A percentile compares a stretch with the other conserved stretches of the same genome.
These are phyloP conservation scores for Xanthostigma xanthostigma DNA, from an alignment of 2,888 invertebrate genomes.

Conservation along the genomic window DNA sequence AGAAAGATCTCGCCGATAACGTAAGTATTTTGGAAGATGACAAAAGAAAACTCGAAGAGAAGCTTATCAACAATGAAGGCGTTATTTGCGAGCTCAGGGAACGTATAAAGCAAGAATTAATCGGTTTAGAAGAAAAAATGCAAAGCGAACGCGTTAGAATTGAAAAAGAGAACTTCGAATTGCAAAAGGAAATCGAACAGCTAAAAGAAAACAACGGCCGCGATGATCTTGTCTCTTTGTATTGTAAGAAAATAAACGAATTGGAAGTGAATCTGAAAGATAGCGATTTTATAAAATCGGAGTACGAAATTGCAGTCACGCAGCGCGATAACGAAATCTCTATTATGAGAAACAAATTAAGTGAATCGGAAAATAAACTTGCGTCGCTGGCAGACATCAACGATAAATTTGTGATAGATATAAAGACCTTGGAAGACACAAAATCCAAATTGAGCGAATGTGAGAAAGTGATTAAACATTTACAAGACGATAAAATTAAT, in stretches of 20 bases:
- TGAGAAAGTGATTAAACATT: neutral
- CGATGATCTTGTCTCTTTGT: constrained; percentile 11
- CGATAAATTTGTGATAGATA: constrained; percentile 33
- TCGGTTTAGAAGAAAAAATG: neutral
- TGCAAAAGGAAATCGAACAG: constrained; percentile 27
- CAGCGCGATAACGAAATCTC: constrained; percentile 22
- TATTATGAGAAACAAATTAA: constrained; percentile 12
- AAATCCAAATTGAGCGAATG: constrained; percentile 6
- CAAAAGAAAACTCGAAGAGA: constrained; percentile 30
- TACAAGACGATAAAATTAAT: neutral
- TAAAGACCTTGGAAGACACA: neutral
- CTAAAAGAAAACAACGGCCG: constrained; percentile 15
- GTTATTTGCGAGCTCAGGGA: constrained; percentile 12
- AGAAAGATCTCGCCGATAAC: constrained; percentile 15
- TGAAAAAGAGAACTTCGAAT: constrained; percentile 29
- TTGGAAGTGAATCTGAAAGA: constrained; percentile 23
- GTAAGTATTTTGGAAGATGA: constrained; percentile 31
- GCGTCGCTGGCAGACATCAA: constrained; percentile 33
- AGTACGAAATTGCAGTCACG: constrained; percentile 22
- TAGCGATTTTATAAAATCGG: constrained; percentile 15
- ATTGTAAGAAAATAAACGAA: constrained; percentile 28
- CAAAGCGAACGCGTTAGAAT: constrained; percentile 28
- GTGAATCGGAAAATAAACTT: constrained; percentile 17
- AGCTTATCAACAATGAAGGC: constrained; percentile 21
- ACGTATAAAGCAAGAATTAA: no score